Conservation (phyloP, 2,797 vertebrate species). For the Crotalus adamanteus region DNA sequence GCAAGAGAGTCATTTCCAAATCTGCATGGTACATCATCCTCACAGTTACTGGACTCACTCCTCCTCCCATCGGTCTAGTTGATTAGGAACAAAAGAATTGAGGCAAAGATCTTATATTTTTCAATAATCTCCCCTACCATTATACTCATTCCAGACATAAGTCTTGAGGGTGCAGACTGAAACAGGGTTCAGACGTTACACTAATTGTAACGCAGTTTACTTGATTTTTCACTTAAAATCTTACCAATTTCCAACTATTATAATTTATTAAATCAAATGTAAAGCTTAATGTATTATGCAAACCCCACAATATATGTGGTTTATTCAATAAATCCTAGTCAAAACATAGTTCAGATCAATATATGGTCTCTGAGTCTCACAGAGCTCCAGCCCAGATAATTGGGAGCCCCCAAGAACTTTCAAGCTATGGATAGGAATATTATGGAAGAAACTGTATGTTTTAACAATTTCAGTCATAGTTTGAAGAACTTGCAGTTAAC, state of each 20-base stretch:
- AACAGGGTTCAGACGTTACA: background rate
- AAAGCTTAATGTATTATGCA: background rate
- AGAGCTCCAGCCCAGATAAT: background rate
- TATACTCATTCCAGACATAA: background rate
- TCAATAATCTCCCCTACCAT: background rate
- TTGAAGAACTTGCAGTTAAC: background rate
- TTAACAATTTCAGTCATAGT: background rate
- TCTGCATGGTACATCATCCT: background rate
- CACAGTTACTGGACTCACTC: background rate
- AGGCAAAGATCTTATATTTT: background rate
- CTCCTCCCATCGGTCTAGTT: too few species aligned
- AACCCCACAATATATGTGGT: background rate
- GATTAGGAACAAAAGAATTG: background rate
- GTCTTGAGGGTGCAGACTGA: background rate
- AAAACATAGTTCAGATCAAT: background rate
- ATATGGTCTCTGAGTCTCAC: background rate
- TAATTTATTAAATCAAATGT: background rate
- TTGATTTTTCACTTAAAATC: background rate
- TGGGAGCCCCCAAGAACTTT: background rate
- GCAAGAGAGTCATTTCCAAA: background rate
- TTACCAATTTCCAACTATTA: background rate
- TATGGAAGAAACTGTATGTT: background rate
- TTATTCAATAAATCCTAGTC: background rate
- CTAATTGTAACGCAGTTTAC: background rate
- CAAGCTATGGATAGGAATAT: background rate